Evolutionary conservation across 2,888 invertebrate genomes (phyloP).

Genomic region (Epinotia brunnichana): DNA sequence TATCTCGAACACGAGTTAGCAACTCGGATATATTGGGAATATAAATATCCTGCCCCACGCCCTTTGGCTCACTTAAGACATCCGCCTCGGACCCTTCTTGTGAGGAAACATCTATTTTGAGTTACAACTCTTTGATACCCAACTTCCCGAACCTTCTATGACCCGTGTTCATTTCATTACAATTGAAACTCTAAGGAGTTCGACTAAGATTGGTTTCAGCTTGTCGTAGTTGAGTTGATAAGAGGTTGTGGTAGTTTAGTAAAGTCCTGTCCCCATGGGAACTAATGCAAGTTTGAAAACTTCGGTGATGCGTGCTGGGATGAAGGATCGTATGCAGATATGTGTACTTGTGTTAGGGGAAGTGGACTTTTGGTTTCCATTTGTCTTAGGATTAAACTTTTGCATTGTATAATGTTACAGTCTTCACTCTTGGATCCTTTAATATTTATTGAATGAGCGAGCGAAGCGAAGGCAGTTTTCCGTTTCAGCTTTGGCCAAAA

Average conservation of each 20-base stretch:
- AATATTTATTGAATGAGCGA: conserved; percentile 4
- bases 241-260: conserved; percentile 3
- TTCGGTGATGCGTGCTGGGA: conserved; percentile 46
- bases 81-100: conserved; percentile 67
- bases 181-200: background rate
- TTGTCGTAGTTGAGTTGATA: background rate
- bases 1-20: conserved; percentile 44
- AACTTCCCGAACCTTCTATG: conserved; percentile 5
- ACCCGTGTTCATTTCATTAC: background rate
- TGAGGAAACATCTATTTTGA: conserved; percentile 60
- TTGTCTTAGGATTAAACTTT: conserved; percentile 32
- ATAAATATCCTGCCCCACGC: conserved; percentile 75
- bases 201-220: background rate
- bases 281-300: conserved; percentile 50
- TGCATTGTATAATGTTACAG: background rate
- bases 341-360: conserved; percentile 27
- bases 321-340: conserved; percentile 54
- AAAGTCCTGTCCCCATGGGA: conserved; percentile 57
- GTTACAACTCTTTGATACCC: conserved; percentile 47
- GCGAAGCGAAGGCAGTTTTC: too few species aligned
- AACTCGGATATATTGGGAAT: conserved; percentile 77
- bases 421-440: background rate
- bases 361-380: conserved; percentile 21
- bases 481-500: too few species aligned
- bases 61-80: conserved; percentile 78